Conservation (phyloP, 2,888 invertebrate genomes). For the Hirudinaria manillensis region DNA sequence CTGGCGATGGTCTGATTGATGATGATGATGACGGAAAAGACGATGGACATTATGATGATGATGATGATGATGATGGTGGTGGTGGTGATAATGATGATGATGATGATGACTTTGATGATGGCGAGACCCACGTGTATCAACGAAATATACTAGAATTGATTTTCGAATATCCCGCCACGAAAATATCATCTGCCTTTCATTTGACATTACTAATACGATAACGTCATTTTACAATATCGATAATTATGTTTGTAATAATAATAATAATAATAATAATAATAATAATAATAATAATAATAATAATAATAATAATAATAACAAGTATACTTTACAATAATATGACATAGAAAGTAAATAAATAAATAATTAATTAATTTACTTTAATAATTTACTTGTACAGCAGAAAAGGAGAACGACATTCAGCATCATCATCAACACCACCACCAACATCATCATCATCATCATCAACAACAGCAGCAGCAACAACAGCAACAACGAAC, state of each 20-base stretch:
- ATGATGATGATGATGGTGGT: constrained; percentile 17
- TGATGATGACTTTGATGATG: constrained; percentile 27
- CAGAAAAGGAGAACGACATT: too few species aligned
- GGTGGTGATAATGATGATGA: constrained; percentile 22
- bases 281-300: not conserved
- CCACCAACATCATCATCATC: too few species aligned
- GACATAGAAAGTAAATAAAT: too few species aligned
- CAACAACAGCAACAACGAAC: too few species aligned
- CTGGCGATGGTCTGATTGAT: constrained; percentile 1
- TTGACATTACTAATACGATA: not conserved
- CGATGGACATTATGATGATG: constrained; percentile 23
- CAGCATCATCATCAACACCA: too few species aligned
- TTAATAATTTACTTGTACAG: too few species aligned
- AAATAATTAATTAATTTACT: too few species aligned
- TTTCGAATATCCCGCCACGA: too few species aligned
- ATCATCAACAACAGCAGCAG: too few species aligned
- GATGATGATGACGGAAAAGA: constrained; percentile 22
- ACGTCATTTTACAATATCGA: not conserved
- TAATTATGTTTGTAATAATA: not conserved
- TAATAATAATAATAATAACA: not conserved
- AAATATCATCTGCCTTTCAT: too few species aligned
- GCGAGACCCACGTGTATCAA: not conserved
- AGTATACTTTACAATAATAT: not conserved
- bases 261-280: not conserved
- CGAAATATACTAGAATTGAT: too few species aligned